Conservation (phyloP, 2,888 invertebrate species). For the Stictocephala bisonia region DNA sequence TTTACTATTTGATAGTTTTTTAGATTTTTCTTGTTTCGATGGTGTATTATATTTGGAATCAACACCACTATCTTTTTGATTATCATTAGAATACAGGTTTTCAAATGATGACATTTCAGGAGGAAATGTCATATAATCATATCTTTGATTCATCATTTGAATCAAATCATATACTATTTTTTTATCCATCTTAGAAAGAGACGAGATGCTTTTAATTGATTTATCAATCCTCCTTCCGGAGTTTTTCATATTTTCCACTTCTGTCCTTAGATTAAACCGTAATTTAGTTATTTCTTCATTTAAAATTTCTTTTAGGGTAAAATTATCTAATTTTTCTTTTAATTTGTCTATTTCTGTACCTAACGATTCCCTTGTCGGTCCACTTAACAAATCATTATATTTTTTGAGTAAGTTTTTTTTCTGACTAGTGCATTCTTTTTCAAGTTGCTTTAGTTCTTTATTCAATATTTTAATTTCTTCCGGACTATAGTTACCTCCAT, state of each 20-base stretch:
- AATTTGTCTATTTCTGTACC: neutral
- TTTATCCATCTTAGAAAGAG: neutral
- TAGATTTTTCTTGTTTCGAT: neutral
- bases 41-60: no score
- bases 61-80: no score
- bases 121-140: neutral
- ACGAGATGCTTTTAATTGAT: neutral
- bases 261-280: neutral
- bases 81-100: neutral
- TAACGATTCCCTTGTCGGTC: neutral
- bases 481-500: slow-evolving; percentile 18
- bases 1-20: neutral
- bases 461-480: neutral
- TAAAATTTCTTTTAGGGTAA: neutral
- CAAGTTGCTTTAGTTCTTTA: slow-evolving; percentile 14
- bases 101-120: neutral
- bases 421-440: neutral
- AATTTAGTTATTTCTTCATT: neutral
- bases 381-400: neutral
- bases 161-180: neutral
- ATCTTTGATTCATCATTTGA: neutral
- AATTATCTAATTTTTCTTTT: neutral
- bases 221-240: neutral
- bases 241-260: neutral
- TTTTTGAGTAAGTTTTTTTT: neutral